phyloP scores from a whole-genome alignment of 2,888 invertebrate genomes.

The Drosophila recens region DNA sequence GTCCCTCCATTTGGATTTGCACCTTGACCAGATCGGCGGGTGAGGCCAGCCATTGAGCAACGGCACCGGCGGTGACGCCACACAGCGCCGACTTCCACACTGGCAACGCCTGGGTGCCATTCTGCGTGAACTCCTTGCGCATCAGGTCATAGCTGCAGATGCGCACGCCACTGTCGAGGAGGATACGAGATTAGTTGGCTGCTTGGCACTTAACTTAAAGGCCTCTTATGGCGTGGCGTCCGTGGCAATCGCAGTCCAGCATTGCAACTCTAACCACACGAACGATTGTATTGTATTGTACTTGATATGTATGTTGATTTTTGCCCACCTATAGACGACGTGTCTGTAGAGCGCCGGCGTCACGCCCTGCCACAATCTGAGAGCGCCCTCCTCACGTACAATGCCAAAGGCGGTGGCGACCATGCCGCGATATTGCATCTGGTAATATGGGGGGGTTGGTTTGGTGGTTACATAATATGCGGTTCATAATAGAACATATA shows the following conservation, averaged over 20 bases:
- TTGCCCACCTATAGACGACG: conserved; percentile 89
- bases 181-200: conserved; percentile 42
- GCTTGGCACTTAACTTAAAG: conserved; percentile 10
- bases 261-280: conserved; percentile 1
- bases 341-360: conserved; percentile 95
- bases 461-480: conserved; percentile 48
- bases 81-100: conserved; percentile 89
- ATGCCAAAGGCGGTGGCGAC: conserved; percentile 92
- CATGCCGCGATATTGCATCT: conserved; percentile 92
- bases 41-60: conserved; percentile 95
- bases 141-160: conserved; percentile 94
- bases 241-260: conserved; percentile 3
- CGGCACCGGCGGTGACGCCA: conserved; percentile 92
- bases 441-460: conserved; percentile 60
- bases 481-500: conserved; percentile 46
- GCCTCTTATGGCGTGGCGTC: background rate
- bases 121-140: conserved; percentile 86
- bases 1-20: conserved; percentile 97
- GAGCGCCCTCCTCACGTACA: conserved; percentile 92
- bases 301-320: conserved; percentile 11
- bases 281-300: conserved; percentile 5
- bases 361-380: conserved; percentile 94
- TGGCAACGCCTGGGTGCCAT: conserved; percentile 74
- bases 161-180: conserved; percentile 88
- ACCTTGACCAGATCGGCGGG: conserved; percentile 97